These are phyloP conservation scores for Alitta virens DNA, from an alignment of 2,888 invertebrate genomes.

Conservation along the genomic window DNA sequence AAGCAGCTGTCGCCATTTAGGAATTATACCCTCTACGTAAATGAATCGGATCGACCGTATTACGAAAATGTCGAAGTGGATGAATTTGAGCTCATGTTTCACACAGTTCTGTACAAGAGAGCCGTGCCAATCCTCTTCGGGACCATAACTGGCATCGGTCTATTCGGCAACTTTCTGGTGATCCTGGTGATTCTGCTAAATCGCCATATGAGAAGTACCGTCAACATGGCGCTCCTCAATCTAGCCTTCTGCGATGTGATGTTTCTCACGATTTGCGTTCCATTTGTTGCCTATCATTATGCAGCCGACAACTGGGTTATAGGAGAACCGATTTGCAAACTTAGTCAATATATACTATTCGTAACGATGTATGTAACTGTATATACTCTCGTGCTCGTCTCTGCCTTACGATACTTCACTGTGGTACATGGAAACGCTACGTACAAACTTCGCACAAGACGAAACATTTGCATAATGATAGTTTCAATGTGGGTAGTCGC, in stretches of 20 bases:
- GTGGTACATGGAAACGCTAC: slow-evolving; percentile 17
- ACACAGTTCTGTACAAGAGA: slow-evolving; percentile 18
- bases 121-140: slow-evolving; percentile 25
- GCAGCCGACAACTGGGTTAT: slow-evolving; percentile 28
- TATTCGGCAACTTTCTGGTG: slow-evolving; percentile 23
- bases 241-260: slow-evolving; percentile 25
- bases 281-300: slow-evolving; percentile 27
- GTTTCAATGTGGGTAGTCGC: slow-evolving; percentile 76
- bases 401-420: slow-evolving; percentile 22
- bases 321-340: slow-evolving; percentile 27
- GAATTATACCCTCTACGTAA: too few species aligned
- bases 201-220: slow-evolving; percentile 20
- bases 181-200: slow-evolving; percentile 21
- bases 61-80: too few species aligned
- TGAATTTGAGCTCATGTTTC: slow-evolving; percentile 11
- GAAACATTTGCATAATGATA: slow-evolving; percentile 14
- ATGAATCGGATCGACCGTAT: too few species aligned
- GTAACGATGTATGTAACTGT: slow-evolving; percentile 29
- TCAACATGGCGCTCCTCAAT: slow-evolving; percentile 27
- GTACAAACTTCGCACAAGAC: slow-evolving; percentile 9
- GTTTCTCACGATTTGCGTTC: slow-evolving; percentile 27
- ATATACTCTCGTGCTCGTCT: slow-evolving; percentile 26
- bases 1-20: too few species aligned
- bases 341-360: slow-evolving; percentile 23
- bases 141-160: slow-evolving; percentile 18